phyloP scores from a whole-genome alignment of 2,797 vertebrate genomes.

The Phylloscopus collybita region DNA sequence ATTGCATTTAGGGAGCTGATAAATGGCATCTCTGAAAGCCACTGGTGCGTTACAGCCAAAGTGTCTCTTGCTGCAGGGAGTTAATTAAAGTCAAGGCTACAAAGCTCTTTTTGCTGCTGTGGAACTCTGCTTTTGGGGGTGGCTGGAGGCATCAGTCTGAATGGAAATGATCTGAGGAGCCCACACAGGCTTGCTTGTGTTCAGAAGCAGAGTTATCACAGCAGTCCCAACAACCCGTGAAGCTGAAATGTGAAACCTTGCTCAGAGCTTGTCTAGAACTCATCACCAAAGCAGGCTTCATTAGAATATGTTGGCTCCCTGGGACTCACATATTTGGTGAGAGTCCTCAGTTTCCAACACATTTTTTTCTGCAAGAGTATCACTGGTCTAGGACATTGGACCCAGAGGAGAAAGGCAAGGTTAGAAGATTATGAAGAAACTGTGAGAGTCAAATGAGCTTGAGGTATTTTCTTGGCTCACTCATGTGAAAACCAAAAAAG shows the following conservation, averaged over 20 bases:
- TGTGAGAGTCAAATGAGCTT: not conserved
- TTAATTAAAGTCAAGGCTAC: slow-evolving; percentile 43
- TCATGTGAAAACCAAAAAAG: not conserved
- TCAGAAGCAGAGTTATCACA: not conserved
- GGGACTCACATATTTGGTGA: not conserved
- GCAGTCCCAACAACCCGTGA: not conserved
- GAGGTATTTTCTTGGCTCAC: not conserved
- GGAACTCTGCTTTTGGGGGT: not conserved
- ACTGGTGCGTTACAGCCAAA: not conserved
- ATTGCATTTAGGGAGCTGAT: slow-evolving; percentile 47
- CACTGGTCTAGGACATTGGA: not conserved
- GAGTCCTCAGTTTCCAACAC: not conserved
- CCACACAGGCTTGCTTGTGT: not conserved
- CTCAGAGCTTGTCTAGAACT: not conserved
- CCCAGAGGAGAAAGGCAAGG: not conserved
- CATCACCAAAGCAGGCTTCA: not conserved
- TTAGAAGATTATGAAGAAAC: not conserved
- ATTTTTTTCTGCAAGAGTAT: not conserved
- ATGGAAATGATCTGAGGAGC: not conserved
- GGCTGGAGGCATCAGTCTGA: not conserved
- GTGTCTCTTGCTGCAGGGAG: slow-evolving; percentile 10
- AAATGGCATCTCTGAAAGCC: slow-evolving; percentile 38
- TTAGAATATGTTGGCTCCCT: not conserved
- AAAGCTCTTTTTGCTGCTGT: not conserved
- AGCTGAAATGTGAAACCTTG: not conserved